Conservation (phyloP, 2,888 invertebrate species). For the Oconnorella tubifera region DNA sequence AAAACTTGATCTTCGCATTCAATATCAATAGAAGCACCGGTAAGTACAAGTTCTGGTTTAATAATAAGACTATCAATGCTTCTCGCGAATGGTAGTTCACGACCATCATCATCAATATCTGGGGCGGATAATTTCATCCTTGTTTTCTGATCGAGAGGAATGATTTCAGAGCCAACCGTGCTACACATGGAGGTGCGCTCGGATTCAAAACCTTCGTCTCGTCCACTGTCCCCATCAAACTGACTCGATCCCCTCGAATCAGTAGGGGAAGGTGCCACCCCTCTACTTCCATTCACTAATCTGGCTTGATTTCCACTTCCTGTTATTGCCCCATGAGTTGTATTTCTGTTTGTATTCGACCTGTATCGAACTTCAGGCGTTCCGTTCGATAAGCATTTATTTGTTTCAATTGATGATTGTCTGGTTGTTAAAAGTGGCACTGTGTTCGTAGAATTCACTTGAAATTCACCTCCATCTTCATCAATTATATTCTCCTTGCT, state of each 20-base stretch:
- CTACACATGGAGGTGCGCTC: constrained; percentile 52
- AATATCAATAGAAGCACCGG: constrained; percentile 11
- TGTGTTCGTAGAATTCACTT: neutral
- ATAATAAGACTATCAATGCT: constrained; percentile 34
- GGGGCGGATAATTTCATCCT: neutral
- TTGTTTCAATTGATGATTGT: neutral
- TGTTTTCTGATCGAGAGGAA: neutral
- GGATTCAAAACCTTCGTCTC: constrained; percentile 52
- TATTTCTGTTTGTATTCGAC: no score
- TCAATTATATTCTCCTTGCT: constrained; percentile 6
- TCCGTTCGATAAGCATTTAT: no score
- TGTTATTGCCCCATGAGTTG: neutral
- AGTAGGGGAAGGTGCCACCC: constrained; percentile 1
- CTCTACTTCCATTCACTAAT: neutral
- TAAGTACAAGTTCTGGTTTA: constrained; percentile 17
- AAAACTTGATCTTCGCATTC: constrained; percentile 6
- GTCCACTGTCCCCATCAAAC: constrained; percentile 3
- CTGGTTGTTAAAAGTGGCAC: neutral
- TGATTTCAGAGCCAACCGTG: constrained; percentile 46
- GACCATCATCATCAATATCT: neutral
- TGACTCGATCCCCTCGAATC: constrained; percentile 2
- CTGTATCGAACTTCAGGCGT: neutral
- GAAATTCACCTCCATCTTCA: constrained; percentile 3
- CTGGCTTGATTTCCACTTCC: no score
- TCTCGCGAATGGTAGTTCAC: constrained; percentile 21